A percentile compares a stretch with the other conserved stretches of the same genome.
phyloP scores from a whole-genome alignment of 2,113 vertebrate genomes.

The Malurus elegans region DNA sequence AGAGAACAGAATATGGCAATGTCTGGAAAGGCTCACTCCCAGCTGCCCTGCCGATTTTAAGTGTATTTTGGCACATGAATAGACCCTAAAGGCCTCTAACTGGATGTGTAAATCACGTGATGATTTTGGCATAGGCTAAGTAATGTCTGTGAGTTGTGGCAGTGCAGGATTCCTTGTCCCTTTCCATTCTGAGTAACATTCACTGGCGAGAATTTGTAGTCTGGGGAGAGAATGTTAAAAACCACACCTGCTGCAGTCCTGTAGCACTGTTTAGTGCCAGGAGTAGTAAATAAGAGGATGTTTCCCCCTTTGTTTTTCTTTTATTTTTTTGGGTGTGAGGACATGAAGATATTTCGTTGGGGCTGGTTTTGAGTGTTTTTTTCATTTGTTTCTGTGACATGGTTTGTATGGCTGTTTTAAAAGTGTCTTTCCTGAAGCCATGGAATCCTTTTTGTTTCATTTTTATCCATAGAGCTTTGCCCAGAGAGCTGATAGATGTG shows the following conservation, averaged over 20 bases:
- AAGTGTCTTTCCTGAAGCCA: neutral
- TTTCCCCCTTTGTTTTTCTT: neutral
- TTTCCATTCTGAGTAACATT: neutral
- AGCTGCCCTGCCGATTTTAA: neutral
- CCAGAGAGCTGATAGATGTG: neutral
- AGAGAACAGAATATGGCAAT: neutral
- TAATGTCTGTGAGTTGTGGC: neutral
- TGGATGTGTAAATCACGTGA: neutral
- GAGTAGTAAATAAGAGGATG: neutral
- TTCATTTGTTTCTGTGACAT: neutral
- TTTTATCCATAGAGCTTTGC: neutral
- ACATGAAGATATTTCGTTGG: neutral
- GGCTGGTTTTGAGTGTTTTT: neutral
- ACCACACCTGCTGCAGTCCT: fast-evolving
- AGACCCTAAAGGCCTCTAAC: neutral
- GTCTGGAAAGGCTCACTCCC: neutral
- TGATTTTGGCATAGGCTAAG: neutral
- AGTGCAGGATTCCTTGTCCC: neutral
- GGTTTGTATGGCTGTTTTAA: neutral
- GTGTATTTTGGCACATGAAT: too few species aligned
- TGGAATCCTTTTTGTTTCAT: neutral
- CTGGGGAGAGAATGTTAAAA: neutral
- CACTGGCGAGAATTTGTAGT: neutral
- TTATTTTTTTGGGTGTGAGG: neutral
- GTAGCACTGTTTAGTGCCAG: neutral